Evolutionary conservation across 64 coral and sea anemone species (phyloP).

Genomic region (Montipora cactus): DNA sequence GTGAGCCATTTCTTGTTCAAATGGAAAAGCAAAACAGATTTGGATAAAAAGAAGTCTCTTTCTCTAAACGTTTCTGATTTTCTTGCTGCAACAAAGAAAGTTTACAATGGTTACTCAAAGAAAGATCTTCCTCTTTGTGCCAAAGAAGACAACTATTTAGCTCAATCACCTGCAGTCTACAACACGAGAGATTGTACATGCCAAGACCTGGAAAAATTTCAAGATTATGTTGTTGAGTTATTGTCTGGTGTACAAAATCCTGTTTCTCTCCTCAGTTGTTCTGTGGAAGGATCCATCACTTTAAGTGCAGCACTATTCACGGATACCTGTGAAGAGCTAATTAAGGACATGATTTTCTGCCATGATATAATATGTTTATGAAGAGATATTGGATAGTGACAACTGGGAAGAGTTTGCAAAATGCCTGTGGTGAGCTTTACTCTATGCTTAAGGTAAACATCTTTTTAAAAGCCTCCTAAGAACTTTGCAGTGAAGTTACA

Average conservation of each 20-base stretch:
- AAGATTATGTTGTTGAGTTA: constrained; percentile 34
- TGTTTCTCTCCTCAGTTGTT: constrained; percentile 40
- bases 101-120: neutral
- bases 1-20: constrained; percentile 1
- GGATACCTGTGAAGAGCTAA: constrained; percentile 21
- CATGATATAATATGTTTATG: constrained; percentile 40
- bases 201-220: constrained; percentile 37
- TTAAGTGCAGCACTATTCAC: constrained; percentile 14
- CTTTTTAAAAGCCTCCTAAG: too few relatives aligned
- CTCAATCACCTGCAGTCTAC: neutral
- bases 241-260: constrained; percentile 24
- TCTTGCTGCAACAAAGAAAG: constrained; percentile 36
- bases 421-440: constrained; percentile 38
- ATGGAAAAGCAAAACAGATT: constrained; percentile 7
- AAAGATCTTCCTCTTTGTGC: neutral
- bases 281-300: constrained; percentile 12
- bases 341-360: constrained; percentile 25
- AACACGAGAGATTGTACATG: constrained; percentile 7
- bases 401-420: constrained; percentile 32
- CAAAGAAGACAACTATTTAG: neutral
- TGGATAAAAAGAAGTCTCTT: constrained; percentile 19
- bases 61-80: constrained; percentile 25
- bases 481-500: too few relatives aligned
- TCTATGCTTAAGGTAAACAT: constrained; percentile 9
- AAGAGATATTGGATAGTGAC: constrained; percentile 19